These are phyloP conservation scores for Epicauta chinensis DNA, from an alignment of 1,140 invertebrate genomes.

Conservation along the genomic window DNA sequence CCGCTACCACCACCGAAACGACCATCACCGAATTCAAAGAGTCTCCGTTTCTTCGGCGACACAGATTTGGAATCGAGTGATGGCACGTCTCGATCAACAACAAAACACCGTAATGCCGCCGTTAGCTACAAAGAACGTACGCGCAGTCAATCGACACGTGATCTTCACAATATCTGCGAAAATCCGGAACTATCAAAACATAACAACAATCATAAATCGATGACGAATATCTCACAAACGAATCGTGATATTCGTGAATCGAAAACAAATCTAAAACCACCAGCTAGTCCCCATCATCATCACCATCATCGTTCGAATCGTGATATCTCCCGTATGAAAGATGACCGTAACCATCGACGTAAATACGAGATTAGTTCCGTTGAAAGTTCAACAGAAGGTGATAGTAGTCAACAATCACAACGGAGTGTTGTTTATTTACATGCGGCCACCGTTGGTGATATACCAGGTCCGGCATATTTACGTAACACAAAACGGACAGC, in stretches of 20 bases:
- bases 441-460: slow-evolving; percentile 71
- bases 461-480: slow-evolving; percentile 57
- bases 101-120: background rate
- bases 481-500: slow-evolving; percentile 48
- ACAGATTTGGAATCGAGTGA: slow-evolving; percentile 66
- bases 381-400: slow-evolving; percentile 70
- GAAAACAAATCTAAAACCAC: slow-evolving; percentile 31
- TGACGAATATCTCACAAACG: slow-evolving; percentile 34
- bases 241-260: slow-evolving; percentile 24
- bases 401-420: slow-evolving; percentile 71
- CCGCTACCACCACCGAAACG: slow-evolving; percentile 41
- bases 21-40: slow-evolving; percentile 50
- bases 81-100: slow-evolving; percentile 33
- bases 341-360: slow-evolving; percentile 27
- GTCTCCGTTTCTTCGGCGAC: slow-evolving; percentile 73
- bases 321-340: slow-evolving; percentile 16
- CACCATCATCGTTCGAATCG: slow-evolving; percentile 15
- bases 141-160: slow-evolving; percentile 42
- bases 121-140: background rate
- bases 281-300: slow-evolving; percentile 26
- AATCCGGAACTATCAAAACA: slow-evolving; percentile 5
- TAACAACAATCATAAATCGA: slow-evolving; percentile 30
- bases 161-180: slow-evolving; percentile 51
- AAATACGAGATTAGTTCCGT: slow-evolving; percentile 40
- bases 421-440: slow-evolving; percentile 74